Conservation (phyloP, 2,888 invertebrate genomes). For the Seladonia tumulorum region DNA sequence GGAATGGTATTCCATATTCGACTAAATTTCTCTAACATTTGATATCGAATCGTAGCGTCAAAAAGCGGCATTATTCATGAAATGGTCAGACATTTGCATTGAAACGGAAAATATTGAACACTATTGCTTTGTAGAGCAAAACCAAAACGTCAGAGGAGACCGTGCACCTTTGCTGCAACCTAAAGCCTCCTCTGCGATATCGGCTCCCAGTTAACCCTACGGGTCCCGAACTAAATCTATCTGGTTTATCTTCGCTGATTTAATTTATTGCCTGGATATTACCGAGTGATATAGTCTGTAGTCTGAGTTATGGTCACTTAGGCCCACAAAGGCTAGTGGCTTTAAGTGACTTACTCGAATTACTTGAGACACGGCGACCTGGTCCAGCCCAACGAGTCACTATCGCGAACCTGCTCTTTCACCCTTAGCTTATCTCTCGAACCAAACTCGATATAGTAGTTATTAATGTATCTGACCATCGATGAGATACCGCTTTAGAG, state of each 20-base stretch:
- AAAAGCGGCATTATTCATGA: neutral
- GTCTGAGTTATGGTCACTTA: slow-evolving; percentile 79
- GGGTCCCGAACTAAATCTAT: slow-evolving; percentile 76
- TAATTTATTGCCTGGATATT: slow-evolving; percentile 83
- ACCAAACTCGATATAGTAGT: slow-evolving; percentile 51
- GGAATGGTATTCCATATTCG: neutral
- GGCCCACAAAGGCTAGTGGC: slow-evolving; percentile 73
- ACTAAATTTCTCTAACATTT: neutral
- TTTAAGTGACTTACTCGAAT: slow-evolving; percentile 68
- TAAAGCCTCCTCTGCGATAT: slow-evolving; percentile 77
- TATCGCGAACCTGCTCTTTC: slow-evolving; percentile 44
- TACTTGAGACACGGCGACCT: slow-evolving; percentile 68
- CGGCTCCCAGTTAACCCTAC: slow-evolving; percentile 73
- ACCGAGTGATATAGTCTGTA: slow-evolving; percentile 77
- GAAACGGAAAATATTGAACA: neutral
- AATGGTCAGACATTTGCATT: neutral
- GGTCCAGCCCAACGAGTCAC: slow-evolving; percentile 42
- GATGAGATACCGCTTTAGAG: neutral
- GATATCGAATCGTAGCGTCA: neutral
- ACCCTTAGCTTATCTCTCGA: slow-evolving; percentile 58
- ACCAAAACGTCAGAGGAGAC: neutral
- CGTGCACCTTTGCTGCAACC: slow-evolving; percentile 13
- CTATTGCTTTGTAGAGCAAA: neutral
- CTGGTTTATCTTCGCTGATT: slow-evolving; percentile 83
- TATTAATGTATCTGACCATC: slow-evolving; percentile 39